Evolutionary conservation across 1,140 invertebrate species (phyloP), one percentile per base, ranked within the genome.

Genomic region (Drosophila cardini): DNA sequence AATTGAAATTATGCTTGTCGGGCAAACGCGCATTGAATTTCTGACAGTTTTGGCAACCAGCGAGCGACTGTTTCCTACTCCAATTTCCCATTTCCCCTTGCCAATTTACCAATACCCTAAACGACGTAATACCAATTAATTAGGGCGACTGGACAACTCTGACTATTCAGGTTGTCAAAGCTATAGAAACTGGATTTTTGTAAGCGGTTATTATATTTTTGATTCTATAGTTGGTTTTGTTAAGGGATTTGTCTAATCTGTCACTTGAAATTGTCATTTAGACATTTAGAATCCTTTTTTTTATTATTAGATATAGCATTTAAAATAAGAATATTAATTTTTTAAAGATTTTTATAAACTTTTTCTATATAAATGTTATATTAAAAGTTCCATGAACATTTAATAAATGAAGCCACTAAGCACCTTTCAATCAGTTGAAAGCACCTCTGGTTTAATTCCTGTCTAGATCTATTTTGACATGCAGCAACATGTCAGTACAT

Each of bases 1-100:
- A 83, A 83, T 86, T 86, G 79, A 89, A 86, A 80, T 86, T 89
- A 85, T 86, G 80, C 76, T 73, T 67, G 65, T 72, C 69, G 78
- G 61, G 48, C 52, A 46, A 72, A 85, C 83, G 83, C 82, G 74
- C 70, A 81, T 70, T 71, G 81, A 86, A 85, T 85, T 72, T 86
- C 82, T 86, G 82, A 81, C 82, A 86, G 78, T 81, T 85, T 81
- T 85, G 82, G 70, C 75, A 85, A 81, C 56, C 78, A 21, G 43
- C 60, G 57, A 21, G 43, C 60, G 57, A 61, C 62, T 32, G 53
- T 18, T 16, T 4, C 43, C 6, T 18, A n/a, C 43, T 18, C 43
- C 43, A 18, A 56, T 18, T 45, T 1, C 5, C 15, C 43, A 9
- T 7, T 16, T 5, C 16, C 11, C 43, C 15, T 0, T 3, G 10